Percentiles rank a stretch among this genome's conserved stretches.
Conservation (phyloP, 2,888 invertebrate genomes). For the Tenodera sinensis region DNA sequence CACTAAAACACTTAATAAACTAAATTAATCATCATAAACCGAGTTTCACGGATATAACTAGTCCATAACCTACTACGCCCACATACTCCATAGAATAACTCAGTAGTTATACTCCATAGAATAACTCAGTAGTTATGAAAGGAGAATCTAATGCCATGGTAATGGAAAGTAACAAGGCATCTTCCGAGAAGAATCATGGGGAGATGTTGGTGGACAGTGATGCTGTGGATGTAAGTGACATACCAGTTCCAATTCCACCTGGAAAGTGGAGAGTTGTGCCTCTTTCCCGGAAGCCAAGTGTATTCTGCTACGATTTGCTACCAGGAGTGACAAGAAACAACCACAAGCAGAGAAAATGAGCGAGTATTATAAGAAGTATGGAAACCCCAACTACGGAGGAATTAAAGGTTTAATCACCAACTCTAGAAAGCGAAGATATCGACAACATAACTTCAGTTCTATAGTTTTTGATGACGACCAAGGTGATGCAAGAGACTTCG, state of each 20-base stretch:
- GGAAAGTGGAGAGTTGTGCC: slow-evolving; percentile 71
- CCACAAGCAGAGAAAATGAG: slow-evolving; percentile 56
- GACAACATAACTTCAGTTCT: slow-evolving; percentile 36
- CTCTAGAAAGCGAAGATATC: slow-evolving; percentile 45
- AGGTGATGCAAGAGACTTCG: slow-evolving; percentile 34
- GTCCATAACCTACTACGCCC: no score
- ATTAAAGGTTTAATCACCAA: slow-evolving; percentile 47
- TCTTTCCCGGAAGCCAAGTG: slow-evolving; percentile 62
- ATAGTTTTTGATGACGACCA: slow-evolving; percentile 37
- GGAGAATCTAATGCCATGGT: no score
- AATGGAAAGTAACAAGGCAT: no score
- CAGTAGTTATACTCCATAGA: no score
- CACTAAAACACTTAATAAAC: no score
- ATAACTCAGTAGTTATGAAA: no score
- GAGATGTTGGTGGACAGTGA: slow-evolving; percentile 26
- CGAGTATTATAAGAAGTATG: slow-evolving; percentile 59
- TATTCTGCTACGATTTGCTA: slow-evolving; percentile 72
- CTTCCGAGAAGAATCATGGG: no score
- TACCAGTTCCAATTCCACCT: slow-evolving; percentile 58
- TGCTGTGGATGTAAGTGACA: slow-evolving; percentile 47
- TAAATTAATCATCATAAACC: no score
- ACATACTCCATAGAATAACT: no score
- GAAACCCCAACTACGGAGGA: slow-evolving; percentile 56
- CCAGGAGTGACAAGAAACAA: slow-evolving; percentile 67
- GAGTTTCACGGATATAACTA: no score